phyloP scores from a whole-genome alignment of 1,140 invertebrate genomes.

The Rhynchophorus ferrugineus region DNA sequence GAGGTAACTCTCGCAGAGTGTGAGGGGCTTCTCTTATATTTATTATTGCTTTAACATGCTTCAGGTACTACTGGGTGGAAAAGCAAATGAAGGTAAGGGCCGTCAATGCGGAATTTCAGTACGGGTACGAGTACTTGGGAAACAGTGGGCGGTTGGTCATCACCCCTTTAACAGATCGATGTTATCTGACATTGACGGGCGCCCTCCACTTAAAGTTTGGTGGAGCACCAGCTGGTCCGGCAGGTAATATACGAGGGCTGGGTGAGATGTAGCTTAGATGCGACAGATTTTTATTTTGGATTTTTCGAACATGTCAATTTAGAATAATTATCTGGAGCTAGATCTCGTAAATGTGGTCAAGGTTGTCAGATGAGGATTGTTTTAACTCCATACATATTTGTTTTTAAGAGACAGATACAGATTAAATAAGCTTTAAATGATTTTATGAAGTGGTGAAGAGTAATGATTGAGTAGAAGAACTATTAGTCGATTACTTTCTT shows the following conservation, averaged over 20 bases:
- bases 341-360: too few species aligned
- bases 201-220: constrained; percentile 62
- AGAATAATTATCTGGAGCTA: too few species aligned
- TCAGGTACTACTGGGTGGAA: constrained; percentile 57
- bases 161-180: constrained; percentile 80
- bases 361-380: too few species aligned
- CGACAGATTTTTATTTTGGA: too few species aligned
- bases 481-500: too few species aligned
- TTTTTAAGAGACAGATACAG: too few species aligned
- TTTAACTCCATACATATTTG: too few species aligned
- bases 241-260: constrained; percentile 50
- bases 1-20: constrained; percentile 46
- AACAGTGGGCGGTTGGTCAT: constrained; percentile 82
- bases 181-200: constrained; percentile 61
- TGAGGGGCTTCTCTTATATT: background rate
- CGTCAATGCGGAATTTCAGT: constrained; percentile 76
- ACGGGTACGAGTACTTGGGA: constrained; percentile 93
- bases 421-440: too few species aligned
- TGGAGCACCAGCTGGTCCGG: constrained; percentile 67
- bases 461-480: too few species aligned
- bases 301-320: too few species aligned
- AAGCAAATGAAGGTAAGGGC: constrained; percentile 41
- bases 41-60: background rate
- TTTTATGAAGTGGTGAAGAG: too few species aligned
- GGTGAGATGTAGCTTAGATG: constrained; percentile 73